Base-by-base conservation (phyloP, 2,888 invertebrate genomes). In the Nudaria mundana region DNA sequence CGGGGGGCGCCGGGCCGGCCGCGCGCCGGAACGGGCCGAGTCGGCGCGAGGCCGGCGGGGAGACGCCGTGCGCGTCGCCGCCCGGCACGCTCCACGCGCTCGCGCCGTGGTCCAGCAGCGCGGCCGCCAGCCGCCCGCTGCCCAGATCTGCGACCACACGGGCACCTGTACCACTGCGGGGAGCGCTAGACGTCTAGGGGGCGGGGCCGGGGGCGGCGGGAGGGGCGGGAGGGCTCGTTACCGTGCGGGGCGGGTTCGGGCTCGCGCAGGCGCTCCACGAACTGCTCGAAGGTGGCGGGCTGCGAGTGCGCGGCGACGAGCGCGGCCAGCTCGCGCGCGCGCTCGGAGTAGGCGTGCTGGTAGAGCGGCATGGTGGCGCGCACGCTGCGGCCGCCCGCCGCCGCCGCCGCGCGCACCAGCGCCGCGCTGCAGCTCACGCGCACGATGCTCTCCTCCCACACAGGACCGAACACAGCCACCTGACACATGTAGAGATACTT, bases 271-370 rank as follows among this genome's bases (percentile, higher is more conserved):
- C 81, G 65, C 63, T 81, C 66, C 43, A 87, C 84, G 75, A 87
- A 98, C 53, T 94, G 94, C 85, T 98, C 98, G 87, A 97, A 98
- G 37, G 97, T 97, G 51, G 95, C 93, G 44, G 93, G 92, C 74
- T 94, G 94, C 74, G 95, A 95, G 84, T 98, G 96, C 61, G 95
- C 93, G 44, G 92, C 91, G 40, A 97, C 94, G 16, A 98, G 94
- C 35, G 94, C 95, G 66, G 95, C 94, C 51, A 98, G 90, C 16
- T 94, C 94, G 55, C 95, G 92, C 56, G 95, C 93, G 56, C 98
- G 92, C 86, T 98, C 98, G 80, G 97, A 95, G 84, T 97, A 97
- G 74, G 97, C 98, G 78, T 97, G 95, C 81, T 97, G 97, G 87
- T 95, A 98, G 65, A 95, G 93, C 63, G 96, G 94, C 80, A 98